phyloP scores from a whole-genome alignment of 2,113 vertebrate genomes.

The Mus pahari region DNA sequence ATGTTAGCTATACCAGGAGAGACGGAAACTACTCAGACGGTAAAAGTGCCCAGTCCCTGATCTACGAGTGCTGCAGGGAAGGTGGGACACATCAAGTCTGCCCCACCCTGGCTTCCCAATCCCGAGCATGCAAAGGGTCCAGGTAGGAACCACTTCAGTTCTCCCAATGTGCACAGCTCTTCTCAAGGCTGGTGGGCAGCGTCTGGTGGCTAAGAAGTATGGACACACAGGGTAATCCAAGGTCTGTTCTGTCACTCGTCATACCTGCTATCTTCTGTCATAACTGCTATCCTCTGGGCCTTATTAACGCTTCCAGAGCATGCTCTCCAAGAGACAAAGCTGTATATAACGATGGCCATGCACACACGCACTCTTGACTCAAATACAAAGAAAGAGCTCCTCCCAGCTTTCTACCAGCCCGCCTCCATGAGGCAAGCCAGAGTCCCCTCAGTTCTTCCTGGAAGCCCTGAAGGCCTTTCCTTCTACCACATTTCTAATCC shows the following conservation, averaged over 20 bases:
- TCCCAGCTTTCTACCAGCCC: too few species aligned
- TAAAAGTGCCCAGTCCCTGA: background rate
- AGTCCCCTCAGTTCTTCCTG: background rate
- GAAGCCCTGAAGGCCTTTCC: background rate
- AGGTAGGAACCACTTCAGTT: background rate
- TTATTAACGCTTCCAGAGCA: background rate
- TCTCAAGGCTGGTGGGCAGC: background rate
- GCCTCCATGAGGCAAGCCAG: background rate
- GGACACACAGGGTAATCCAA: background rate
- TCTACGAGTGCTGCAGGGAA: background rate
- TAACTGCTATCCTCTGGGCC: background rate
- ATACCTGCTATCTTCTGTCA: too few species aligned
- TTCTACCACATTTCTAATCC: background rate
- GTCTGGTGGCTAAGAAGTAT: background rate
- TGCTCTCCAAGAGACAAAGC: background rate
- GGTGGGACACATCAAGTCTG: background rate
- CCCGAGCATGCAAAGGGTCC: background rate
- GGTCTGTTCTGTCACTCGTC: background rate
- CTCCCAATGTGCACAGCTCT: background rate
- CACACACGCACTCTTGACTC: background rate
- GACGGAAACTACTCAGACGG: background rate
- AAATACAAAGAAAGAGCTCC: background rate
- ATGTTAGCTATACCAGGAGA: background rate
- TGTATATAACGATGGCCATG: background rate
- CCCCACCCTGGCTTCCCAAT: background rate